A percentile compares a stretch with the other conserved stretches of the same genome.
phyloP scores from a whole-genome alignment of 2,797 vertebrate genomes.

The Gadopsis bispinosus region DNA sequence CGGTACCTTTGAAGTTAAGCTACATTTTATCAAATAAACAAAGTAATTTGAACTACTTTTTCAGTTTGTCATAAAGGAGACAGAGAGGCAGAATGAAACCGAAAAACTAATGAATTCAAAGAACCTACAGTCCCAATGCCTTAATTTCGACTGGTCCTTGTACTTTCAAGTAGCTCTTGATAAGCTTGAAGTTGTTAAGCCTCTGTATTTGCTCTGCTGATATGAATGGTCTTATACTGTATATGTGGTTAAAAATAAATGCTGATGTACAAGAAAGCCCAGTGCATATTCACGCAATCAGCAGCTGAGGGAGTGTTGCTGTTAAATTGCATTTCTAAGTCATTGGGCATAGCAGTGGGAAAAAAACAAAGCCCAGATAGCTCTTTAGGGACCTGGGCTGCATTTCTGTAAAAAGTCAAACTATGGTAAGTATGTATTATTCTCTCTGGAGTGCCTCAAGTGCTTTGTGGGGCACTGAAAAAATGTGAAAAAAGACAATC shows the following conservation, averaged over 20 bases:
- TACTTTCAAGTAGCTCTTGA: conserved; percentile 47
- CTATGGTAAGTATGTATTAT: conserved; percentile 5
- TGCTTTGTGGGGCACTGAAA: background rate
- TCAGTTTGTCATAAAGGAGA: conserved; percentile 19
- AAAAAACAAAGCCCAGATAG: conserved; percentile 10
- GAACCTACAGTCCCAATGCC: conserved; percentile 5
- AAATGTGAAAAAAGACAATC: background rate
- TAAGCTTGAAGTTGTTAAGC: conserved; percentile 58
- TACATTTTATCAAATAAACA: background rate
- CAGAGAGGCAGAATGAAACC: conserved; percentile 8
- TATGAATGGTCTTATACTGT: conserved; percentile 34
- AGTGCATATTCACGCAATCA: conserved; percentile 39
- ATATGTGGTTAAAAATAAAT: conserved; percentile 40
- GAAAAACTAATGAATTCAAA: conserved; percentile 33
- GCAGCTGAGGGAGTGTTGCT: conserved; percentile 28
- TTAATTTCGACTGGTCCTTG: conserved; percentile 20
- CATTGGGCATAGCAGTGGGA: conserved; percentile 4
- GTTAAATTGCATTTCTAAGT: conserved; percentile 67
- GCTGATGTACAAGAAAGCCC: conserved; percentile 58
- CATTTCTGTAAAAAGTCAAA: conserved; percentile 14
- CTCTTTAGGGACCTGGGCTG: background rate
- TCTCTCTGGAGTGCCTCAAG: conserved; percentile 1
- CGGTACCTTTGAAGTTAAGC: background rate
- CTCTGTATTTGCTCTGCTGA: conserved; percentile 35
- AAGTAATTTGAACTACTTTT: background rate